These are phyloP conservation scores for Sebastes schlegelii DNA, from an alignment of 2,113 vertebrate genomes.

Conservation along the genomic window DNA sequence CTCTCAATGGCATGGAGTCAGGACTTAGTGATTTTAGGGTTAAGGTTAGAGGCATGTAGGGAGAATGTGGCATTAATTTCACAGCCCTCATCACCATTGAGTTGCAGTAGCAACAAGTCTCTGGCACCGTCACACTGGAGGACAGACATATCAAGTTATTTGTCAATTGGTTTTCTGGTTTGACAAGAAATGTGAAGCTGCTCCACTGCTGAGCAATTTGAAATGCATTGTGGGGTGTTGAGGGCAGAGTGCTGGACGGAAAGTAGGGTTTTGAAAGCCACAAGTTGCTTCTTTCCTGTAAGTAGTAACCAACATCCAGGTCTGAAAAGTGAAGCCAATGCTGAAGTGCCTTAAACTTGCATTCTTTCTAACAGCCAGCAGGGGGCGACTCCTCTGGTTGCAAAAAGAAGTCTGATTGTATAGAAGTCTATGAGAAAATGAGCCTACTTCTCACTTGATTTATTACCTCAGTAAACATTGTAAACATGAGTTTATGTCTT, in stretches of 20 bases:
- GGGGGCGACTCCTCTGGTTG: no score
- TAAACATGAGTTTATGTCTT: no score
- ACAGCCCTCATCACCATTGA: constrained; percentile 14
- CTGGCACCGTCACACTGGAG: background rate
- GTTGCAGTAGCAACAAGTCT: background rate
- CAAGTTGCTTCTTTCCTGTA: background rate
- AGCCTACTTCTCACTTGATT: no score
- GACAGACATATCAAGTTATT: constrained; percentile 12
- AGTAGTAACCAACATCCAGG: no score
- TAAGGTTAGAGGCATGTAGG: background rate
- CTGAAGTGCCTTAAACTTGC: no score
- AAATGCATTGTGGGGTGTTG: background rate
- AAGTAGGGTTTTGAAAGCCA: background rate
- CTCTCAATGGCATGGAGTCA: background rate
- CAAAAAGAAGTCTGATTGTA: no score
- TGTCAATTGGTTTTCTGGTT: constrained; percentile 25
- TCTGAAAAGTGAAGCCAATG: no score
- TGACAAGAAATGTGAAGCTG: constrained; percentile 16
- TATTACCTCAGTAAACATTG: no score
- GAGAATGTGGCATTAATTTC: background rate
- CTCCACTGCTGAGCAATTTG: background rate
- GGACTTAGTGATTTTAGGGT: background rate
- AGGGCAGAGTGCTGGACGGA: background rate
- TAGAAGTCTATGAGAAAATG: no score
- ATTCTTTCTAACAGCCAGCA: no score